Base-by-base conservation (phyloP, 2,797 vertebrate species). In the Lithobates pipiens region DNA sequence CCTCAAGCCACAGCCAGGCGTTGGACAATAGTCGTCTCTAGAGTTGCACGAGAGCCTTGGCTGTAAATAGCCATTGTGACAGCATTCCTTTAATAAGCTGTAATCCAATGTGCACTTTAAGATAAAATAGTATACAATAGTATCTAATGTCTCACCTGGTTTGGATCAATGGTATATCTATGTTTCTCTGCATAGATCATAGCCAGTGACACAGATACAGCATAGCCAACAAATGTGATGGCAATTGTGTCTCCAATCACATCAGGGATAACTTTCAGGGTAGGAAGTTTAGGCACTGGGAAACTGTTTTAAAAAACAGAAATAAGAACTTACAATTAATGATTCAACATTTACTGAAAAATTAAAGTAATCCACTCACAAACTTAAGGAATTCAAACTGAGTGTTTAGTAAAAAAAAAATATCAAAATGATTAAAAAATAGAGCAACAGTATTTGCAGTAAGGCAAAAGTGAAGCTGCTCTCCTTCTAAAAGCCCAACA, bases 181-280 rank as follows among this genome's bases (percentile, higher is more conserved):
- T 98, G 96, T 90, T 98, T 98, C 89, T 98, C 96, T 0, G 97
- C 96, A 46, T 97, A 98, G 91, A 98, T 97, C 96, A 97, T 98
- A 3, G 97, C 97, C 92, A 98, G 89, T 3, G 97, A 98, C 13
- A 96, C 94, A 0, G 97, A 98, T 83, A 98, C 95, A 0, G 96
- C 97, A 5, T 97, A 98, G 74, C 96, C 94, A 34, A 98, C 97
- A 84, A 97, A 95, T 0, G 97, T 96, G 50, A 98, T 95, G 86
- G 97, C 96, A 18, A 98, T 80, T 0, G 96, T 96, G 90, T 98
- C 97, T 5, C 95, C 95, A 46, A 95, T 95, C 36, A 98, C 93
- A 77, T 94, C 92, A 46, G 96, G 96, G 75, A 97, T 92, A 21
- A 92, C 94, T 80, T 95, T 91, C 87, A 97, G 71, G 36, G 93